These are phyloP conservation scores for Odontothrips loti DNA, from an alignment of 2,888 invertebrate species.

Conservation along the genomic window DNA sequence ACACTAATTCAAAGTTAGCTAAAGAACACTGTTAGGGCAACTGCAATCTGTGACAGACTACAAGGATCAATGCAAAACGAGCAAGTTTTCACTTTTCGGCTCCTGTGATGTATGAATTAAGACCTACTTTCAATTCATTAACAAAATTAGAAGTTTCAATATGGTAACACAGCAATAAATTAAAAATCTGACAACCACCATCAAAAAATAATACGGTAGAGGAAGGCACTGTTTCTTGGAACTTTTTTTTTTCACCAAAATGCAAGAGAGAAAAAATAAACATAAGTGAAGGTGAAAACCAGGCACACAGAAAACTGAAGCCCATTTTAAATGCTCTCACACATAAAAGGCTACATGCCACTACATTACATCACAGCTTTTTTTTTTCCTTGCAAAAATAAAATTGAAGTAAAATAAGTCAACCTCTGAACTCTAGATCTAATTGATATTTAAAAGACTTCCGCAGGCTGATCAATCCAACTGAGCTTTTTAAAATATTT, in stretches of 20 bases:
- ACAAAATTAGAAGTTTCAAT: conserved; percentile 23
- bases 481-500: neutral
- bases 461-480: neutral
- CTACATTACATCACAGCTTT: conserved; percentile 19
- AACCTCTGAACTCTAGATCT: neutral
- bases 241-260: neutral
- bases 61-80: neutral
- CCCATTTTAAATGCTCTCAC: neutral
- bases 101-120: neutral
- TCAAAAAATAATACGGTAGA: neutral
- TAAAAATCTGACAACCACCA: neutral
- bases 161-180: conserved; percentile 21
- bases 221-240: neutral
- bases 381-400: neutral
- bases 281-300: neutral
- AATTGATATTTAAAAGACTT: neutral
- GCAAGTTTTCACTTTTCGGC: neutral
- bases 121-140: conserved; percentile 6
- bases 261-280: conserved; percentile 8
- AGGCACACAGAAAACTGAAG: neutral
- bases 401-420: neutral
- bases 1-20: neutral
- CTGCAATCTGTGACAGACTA: neutral
- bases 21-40: conserved; percentile 7
- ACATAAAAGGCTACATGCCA: neutral